Base-by-base conservation (phyloP, 2,888 invertebrate species). In the Yponomeuta cagnagella region DNA sequence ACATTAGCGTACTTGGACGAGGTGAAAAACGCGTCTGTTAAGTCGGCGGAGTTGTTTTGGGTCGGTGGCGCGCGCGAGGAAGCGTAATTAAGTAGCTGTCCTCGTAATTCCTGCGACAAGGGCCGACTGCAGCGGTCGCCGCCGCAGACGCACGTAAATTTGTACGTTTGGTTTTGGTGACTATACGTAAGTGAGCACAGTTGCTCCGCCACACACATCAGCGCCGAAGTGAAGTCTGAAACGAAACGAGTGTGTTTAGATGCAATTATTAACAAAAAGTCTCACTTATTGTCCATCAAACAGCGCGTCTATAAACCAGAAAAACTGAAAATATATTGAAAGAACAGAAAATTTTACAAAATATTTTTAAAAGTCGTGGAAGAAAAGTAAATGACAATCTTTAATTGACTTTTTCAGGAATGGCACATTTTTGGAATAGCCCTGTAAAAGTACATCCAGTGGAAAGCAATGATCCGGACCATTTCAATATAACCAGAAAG, bases 61-160 rank as follows among this genome's bases (percentile, higher is more conserved):
- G 73, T 73, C 52, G 52, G 15, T 5, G 43, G 43, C 48, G 72
- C 72, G 70, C 74, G 75, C 12, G 75, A 72, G 33, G 77, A 77
- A 74, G 82, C 80, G 76, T 87, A 85, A 75, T 87, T 84, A 65
- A 82, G 75, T 67, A 91, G 79, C 74, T 85, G 81, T 73, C 80
- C 80, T 70, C 77, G 80, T 72, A 89, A 74, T 74, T 82, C 76
- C 68, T 74, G 69, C 33, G 84, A 77, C 76, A 86, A 88, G 12
- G 87, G 87, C 72, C 79, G 79, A 78, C 90, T 91, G 82, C 91
- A 91, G 75, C 85, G 81, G 70, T 81, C 77, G 31, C 76, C 79
- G 72, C 75, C 71, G 76, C 91, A 91, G 73, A 82, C 79, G 78
- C 90, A 91, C 72, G 80, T 84, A 75, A 90, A 74, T 75, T 80